A percentile compares a stretch with the other conserved stretches of the same genome.
Evolutionary conservation across 2,797 vertebrate genomes (phyloP).

Genomic region (Silurus aristotelis): DNA sequence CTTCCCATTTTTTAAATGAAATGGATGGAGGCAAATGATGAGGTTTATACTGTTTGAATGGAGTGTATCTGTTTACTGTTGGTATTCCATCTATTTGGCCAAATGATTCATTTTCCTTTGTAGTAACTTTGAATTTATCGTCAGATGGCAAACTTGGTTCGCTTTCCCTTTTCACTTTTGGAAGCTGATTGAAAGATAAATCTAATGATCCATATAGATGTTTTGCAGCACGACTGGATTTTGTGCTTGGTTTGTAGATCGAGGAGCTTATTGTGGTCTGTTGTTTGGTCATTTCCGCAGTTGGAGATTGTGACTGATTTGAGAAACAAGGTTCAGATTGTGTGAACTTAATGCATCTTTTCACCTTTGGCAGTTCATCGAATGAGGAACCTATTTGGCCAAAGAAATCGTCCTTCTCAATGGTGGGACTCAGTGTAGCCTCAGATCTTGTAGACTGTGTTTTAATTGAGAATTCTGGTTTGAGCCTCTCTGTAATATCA

Average conservation of each 20-base stretch:
- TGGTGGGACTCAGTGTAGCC: neutral
- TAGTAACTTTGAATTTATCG: neutral
- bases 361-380: conserved; percentile 34
- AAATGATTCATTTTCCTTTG: neutral
- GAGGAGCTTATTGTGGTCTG: neutral
- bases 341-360: conserved; percentile 46
- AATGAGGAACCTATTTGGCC: conserved; percentile 9
- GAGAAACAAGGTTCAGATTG: conserved; percentile 7
- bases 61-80: conserved; percentile 32
- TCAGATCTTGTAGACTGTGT: neutral
- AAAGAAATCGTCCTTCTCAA: neutral
- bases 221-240: neutral
- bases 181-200: conserved; percentile 17
- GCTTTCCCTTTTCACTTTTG: conserved; percentile 33
- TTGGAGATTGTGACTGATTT: neutral
- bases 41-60: conserved; percentile 27
- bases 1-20: neutral
- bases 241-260: neutral
- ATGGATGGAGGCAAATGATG: neutral
- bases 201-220: neutral
- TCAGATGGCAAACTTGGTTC: conserved; percentile 7
- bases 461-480: neutral
- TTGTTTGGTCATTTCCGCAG: conserved; percentile 14
- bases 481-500: neutral
- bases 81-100: conserved; percentile 13